phyloP scores from a whole-genome alignment of 2,797 vertebrate genomes.

The Microctenopoma stevenorrisi region DNA sequence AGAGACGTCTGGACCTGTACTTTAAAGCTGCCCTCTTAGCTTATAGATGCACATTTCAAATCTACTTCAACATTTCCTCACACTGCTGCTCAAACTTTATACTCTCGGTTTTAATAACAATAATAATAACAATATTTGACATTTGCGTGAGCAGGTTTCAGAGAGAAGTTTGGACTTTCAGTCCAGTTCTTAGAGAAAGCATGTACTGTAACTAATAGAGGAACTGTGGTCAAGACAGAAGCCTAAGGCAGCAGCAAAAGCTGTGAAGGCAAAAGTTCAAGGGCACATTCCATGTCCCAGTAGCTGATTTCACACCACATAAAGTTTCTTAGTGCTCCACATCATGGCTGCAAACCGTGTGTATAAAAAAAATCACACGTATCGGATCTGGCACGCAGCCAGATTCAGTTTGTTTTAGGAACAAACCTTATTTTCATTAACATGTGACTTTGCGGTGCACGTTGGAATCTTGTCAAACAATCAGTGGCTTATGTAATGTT shows the following conservation, averaged over 20 bases:
- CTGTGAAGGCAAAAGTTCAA: not conserved
- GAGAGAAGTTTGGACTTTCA: constrained; percentile 8
- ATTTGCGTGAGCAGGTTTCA: no score
- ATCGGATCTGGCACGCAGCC: not conserved
- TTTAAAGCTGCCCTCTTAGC: no score
- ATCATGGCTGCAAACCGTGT: not conserved
- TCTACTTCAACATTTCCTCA: no score
- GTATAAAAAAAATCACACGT: not conserved
- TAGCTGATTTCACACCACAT: not conserved
- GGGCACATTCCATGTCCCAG: not conserved
- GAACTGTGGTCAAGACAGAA: not conserved
- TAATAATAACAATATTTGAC: no score
- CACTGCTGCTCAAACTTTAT: no score
- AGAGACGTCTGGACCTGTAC: no score
- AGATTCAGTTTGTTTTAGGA: no score
- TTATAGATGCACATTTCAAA: no score
- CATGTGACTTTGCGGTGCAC: no score
- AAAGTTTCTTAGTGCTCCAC: not conserved
- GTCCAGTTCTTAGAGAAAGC: not conserved
- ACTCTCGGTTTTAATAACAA: no score
- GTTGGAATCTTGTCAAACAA: not conserved
- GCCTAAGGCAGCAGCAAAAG: not conserved
- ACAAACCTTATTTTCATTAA: not conserved
- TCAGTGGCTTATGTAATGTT: not conserved
- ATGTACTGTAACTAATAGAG: not conserved